Percentiles rank a stretch among this genome's conserved stretches.
Conservation (phyloP, 2,113 vertebrate species). For the Bothrops jararaca region DNA sequence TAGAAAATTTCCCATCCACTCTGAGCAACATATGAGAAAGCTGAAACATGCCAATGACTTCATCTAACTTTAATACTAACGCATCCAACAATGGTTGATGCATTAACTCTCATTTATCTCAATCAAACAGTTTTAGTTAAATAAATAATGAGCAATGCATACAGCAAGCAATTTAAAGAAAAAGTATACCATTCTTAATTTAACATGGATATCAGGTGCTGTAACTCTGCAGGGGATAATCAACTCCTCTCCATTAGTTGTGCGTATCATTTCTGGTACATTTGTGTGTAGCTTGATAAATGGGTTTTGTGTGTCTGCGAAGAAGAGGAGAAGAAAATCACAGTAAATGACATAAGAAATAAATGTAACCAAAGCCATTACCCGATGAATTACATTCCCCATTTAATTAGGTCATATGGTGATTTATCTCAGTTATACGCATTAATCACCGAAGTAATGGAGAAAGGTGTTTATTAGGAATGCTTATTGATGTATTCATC, state of each 20-base stretch:
- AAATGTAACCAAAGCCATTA: not conserved
- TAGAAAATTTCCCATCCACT: not conserved
- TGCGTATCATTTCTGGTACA: constrained; percentile 77
- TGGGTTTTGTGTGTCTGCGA: constrained; percentile 83
- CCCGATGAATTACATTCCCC: not conserved
- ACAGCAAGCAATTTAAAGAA: not conserved
- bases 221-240: constrained; percentile 90
- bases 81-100: not conserved
- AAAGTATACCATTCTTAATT: constrained; percentile 73
- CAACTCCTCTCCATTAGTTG: constrained; percentile 79
- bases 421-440: not conserved
- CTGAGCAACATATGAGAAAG: not conserved
- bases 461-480: constrained; percentile 19
- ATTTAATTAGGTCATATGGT: not conserved
- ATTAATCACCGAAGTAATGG: not conserved
- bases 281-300: constrained; percentile 81
- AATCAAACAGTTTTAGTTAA: not conserved
- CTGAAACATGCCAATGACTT: not conserved
- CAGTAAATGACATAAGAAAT: not conserved
- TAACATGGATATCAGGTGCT: constrained; percentile 79
- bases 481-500: not conserved
- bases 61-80: not conserved
- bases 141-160: not conserved
- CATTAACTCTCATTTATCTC: not conserved
- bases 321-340: constrained; percentile 26